Percentiles rank a stretch among this genome's conserved stretches.
Conservation (phyloP, 1,140 invertebrate species). For the Dryas iulia region DNA sequence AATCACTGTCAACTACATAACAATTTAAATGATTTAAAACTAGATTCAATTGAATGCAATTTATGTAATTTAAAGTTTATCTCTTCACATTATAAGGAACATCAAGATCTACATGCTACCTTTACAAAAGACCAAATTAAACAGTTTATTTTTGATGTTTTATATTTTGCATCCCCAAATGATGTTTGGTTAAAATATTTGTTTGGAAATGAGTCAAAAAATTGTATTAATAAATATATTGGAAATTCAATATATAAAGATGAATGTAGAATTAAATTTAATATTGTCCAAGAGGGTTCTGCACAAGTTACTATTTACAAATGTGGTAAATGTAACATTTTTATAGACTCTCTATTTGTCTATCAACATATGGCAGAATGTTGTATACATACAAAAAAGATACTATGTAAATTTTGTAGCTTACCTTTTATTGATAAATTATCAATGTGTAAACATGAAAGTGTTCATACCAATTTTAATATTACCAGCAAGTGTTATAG, state of each 20-base stretch:
- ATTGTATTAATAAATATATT: slow-evolving; percentile 36
- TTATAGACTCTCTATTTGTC: slow-evolving; percentile 39
- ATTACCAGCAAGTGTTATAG: slow-evolving; percentile 39
- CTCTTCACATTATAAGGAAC: slow-evolving; percentile 26
- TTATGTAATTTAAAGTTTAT: slow-evolving; percentile 43
- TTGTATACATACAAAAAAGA: slow-evolving; percentile 32
- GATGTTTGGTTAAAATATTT: slow-evolving; percentile 52
- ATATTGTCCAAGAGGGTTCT: slow-evolving; percentile 45
- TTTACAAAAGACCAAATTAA: slow-evolving; percentile 18
- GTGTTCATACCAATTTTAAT: slow-evolving; percentile 33
- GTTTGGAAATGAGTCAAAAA: slow-evolving; percentile 36
- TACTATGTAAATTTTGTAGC: slow-evolving; percentile 47
- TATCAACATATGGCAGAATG: slow-evolving; percentile 40
- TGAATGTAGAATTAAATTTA: slow-evolving; percentile 54
- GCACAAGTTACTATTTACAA: slow-evolving; percentile 46
- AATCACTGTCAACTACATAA: slow-evolving; percentile 60
- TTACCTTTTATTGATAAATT: slow-evolving; percentile 39
- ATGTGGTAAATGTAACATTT: slow-evolving; percentile 51
- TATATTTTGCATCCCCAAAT: slow-evolving; percentile 49
- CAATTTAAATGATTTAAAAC: slow-evolving; percentile 22
- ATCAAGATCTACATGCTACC: slow-evolving; percentile 37
- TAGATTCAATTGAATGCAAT: slow-evolving; percentile 33
- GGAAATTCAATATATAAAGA: slow-evolving; percentile 48
- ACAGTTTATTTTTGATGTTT: slow-evolving; percentile 45
- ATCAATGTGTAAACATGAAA: slow-evolving; percentile 38